Base-by-base conservation (phyloP, 2,888 invertebrate genomes). In the Xylota segnis region DNA sequence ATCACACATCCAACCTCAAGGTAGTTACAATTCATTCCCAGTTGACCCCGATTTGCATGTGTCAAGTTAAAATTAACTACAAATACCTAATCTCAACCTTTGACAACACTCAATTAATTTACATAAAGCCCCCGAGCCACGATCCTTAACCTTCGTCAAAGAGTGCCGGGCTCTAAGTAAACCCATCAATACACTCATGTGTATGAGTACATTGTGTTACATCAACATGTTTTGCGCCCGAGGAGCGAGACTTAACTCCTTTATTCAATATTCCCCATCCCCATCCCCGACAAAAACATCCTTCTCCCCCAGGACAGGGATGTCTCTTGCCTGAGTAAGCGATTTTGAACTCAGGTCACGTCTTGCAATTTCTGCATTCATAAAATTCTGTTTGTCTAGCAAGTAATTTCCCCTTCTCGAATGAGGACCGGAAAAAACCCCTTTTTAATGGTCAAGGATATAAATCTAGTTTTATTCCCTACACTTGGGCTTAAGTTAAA, bases 101-200 rank as follows among this genome's bases (percentile, higher is more conserved):
- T 79, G 79, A 79, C 45, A 84, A 34, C 58, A 79, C 40, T 84
- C 83, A 79, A 84, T 84, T 79, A 84, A 84, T 84, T 70, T 70
- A 61, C 59, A 63, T 63, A 34, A 65, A 43, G 18, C 40, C 61
- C n/a, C 34, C 34, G 23, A 50, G 34, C 56, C 14, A 5, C 4
- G 1, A 1, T 54, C 70, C 75, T 66, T 79, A 84, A 75, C 83
- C 79, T 75, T 79, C 61, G 63, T 43, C 50, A 40, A 47, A 61
- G 52, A 47, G 32, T 34, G 34, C 34, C 29, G 23, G 50, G 50
- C 63, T n/a, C 23, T 79, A 81, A 71, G 70, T 65, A 54, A 81
- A 71, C 65, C 66, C 66, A 71, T 76, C 81, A 71, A 84, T 84
- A 75, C 47, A 14, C 43, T 37, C 29, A 37, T 61, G 5, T 61